A percentile compares a stretch with the other conserved stretches of the same genome.
phyloP scores from a whole-genome alignment of 2,113 vertebrate genomes.

The Sorex fumeus region DNA sequence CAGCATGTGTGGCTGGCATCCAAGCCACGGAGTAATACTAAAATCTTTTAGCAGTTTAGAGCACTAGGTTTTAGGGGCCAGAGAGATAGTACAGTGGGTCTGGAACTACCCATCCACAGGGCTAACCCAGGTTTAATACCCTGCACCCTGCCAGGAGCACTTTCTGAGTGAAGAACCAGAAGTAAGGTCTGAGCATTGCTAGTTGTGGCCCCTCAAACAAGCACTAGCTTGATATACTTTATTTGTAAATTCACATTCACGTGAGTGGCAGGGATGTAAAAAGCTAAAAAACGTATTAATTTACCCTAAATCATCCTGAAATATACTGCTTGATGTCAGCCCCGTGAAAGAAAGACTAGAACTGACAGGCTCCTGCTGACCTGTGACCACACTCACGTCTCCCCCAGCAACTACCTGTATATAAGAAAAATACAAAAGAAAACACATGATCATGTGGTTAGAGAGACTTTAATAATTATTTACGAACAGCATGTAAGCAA shows the following conservation, averaged over 20 bases:
- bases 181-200: too few species aligned
- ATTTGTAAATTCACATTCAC: not conserved
- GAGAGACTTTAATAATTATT: not conserved
- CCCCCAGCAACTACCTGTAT: constrained; percentile 94
- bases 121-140: too few species aligned
- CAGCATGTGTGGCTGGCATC: too few species aligned
- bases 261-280: not conserved
- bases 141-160: too few species aligned
- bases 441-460: not conserved
- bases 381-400: constrained; percentile 94
- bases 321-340: constrained; percentile 92
- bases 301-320: constrained; percentile 97
- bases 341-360: constrained; percentile 86
- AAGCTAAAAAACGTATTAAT: constrained; percentile 31
- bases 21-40: not conserved
- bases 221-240: not conserved
- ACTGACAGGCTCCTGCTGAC: constrained; percentile 89
- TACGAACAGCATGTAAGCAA: constrained; percentile 22
- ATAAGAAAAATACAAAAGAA: constrained; percentile 46
- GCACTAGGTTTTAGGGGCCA: not conserved
- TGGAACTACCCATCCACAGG: too few species aligned
- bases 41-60: not conserved
- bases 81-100: too few species aligned
- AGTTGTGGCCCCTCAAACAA: too few species aligned
- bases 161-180: too few species aligned